Conservation (phyloP, 2,888 invertebrate genomes). For the Ischnura elegans region DNA sequence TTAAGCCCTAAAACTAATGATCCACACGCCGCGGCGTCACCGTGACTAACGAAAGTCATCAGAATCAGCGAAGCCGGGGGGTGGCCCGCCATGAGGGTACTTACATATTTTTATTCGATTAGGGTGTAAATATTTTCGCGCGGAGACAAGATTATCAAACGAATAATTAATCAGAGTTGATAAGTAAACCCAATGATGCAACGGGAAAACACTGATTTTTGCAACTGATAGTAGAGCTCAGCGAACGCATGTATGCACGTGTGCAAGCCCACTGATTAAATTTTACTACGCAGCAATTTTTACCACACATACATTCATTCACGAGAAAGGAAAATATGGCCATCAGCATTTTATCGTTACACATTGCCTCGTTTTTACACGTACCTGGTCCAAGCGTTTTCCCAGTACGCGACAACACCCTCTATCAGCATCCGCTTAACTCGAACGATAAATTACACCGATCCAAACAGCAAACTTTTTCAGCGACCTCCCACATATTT, state of each 20-base stretch:
- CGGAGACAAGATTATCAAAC: not conserved
- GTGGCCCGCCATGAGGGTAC: slow-evolving; percentile 6
- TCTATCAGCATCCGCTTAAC: not conserved
- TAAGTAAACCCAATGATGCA: no score
- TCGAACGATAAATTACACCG: slow-evolving; percentile 18
- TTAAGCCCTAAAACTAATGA: not conserved
- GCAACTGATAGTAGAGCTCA: no score
- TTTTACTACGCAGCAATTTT: no score
- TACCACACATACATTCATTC: no score
- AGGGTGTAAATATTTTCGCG: slow-evolving; percentile 48
- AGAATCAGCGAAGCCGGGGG: slow-evolving; percentile 36
- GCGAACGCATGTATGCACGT: no score
- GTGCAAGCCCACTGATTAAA: no score
- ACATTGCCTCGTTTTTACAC: no score
- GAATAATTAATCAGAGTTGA: no score
- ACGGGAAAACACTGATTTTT: no score
- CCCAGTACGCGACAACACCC: not conserved
- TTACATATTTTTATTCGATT: slow-evolving; percentile 39
- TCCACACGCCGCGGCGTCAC: not conserved
- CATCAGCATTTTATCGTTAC: no score
- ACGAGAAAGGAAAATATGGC: no score
- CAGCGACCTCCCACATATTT: not conserved
- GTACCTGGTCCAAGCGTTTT: not conserved
- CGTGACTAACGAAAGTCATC: slow-evolving; percentile 45
- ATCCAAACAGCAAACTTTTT: not conserved